Percentiles rank a stretch among this genome's conserved stretches.
Conservation (phyloP, 2,797 vertebrate genomes). For the Enteromius mattozi region DNA sequence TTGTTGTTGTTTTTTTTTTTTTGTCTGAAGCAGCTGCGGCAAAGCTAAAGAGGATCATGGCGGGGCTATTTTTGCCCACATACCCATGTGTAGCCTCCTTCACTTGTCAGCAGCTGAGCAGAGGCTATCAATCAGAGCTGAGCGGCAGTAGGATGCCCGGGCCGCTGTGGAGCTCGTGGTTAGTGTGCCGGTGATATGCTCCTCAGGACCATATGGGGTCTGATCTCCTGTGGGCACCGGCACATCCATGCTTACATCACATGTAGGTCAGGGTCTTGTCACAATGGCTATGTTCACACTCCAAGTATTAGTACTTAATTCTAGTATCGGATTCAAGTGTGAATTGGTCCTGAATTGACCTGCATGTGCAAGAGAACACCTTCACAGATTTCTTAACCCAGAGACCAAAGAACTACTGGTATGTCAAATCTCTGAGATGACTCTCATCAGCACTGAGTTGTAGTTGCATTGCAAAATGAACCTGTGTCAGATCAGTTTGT, state of each 20-base stretch:
- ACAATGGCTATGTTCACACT: neutral
- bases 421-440: too few relatives aligned
- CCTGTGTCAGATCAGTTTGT: neutral
- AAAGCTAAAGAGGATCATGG: slow-evolving; percentile 59
- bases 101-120: slow-evolving; percentile 71
- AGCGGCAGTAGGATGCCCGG: slow-evolving; percentile 46
- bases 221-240: slow-evolving; percentile 37
- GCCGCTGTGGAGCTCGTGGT: slow-evolving; percentile 66
- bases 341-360: neutral
- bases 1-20: slow-evolving; percentile 26
- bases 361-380: neutral
- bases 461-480: too few relatives aligned
- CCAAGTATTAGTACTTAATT: neutral
- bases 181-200: slow-evolving; percentile 65
- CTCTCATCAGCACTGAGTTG: too few relatives aligned
- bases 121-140: slow-evolving; percentile 67
- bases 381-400: neutral
- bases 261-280: slow-evolving; percentile 48
- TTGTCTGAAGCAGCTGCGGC: slow-evolving; percentile 55
- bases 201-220: slow-evolving; percentile 70
- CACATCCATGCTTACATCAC: slow-evolving; percentile 50
- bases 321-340: neutral
- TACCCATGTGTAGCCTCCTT: slow-evolving; percentile 63
- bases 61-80: slow-evolving; percentile 70
- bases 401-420: neutral